A percentile compares a stretch with the other conserved stretches of the same genome.
Evolutionary conservation across 2,113 vertebrate species (phyloP).

Genomic region (Gorsachius goisagi): DNA sequence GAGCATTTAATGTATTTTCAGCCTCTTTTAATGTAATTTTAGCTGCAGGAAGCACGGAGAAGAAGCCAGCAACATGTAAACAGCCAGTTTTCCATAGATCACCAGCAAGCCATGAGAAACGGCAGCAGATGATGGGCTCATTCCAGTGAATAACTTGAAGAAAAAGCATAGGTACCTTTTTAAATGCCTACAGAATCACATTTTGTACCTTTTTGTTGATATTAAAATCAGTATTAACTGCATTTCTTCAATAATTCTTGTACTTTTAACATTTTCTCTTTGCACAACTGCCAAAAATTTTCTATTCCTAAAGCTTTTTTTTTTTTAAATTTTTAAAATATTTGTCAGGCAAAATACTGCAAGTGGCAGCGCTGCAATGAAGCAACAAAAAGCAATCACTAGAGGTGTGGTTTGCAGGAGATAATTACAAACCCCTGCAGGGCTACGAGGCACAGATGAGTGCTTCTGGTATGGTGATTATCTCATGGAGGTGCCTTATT

Average conservation of each 20-base stretch:
- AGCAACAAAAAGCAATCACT: slow-evolving; percentile 45
- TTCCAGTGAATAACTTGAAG: neutral
- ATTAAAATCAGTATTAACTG: neutral
- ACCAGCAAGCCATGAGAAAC: neutral
- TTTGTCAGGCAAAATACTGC: neutral
- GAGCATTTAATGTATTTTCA: neutral
- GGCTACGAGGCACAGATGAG: slow-evolving; percentile 51
- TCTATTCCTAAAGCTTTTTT: neutral
- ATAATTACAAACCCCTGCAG: slow-evolving; percentile 70
- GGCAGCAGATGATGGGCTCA: neutral
- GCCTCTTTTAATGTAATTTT: neutral
- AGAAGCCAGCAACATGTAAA: neutral
- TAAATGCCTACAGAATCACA: neutral
- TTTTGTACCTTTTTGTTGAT: neutral
- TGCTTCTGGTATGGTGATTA: slow-evolving; percentile 72
- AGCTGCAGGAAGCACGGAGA: neutral
- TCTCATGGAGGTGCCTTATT: slow-evolving; percentile 69
- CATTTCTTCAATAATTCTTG: neutral
- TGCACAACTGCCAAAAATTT: neutral
- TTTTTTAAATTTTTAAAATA: neutral
- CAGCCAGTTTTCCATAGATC: neutral
- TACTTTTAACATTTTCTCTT: neutral
- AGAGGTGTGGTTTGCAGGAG: slow-evolving; percentile 52
- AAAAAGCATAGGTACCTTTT: neutral
- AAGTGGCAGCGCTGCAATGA: neutral